Conservation (phyloP, 2,113 vertebrate species). For the Micromys minutus region DNA sequence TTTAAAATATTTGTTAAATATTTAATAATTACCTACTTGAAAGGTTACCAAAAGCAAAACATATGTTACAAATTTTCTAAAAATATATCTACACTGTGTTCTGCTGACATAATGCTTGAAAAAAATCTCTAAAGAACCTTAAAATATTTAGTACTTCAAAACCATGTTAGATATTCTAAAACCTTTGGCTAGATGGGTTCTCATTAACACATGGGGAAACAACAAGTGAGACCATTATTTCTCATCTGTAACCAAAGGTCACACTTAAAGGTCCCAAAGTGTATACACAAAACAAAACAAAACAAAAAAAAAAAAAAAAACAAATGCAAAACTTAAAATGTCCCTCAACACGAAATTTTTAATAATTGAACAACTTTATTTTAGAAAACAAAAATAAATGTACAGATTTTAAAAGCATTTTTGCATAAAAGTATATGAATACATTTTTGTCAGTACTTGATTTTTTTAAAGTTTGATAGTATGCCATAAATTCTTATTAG, state of each 20-base stretch:
- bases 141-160: conserved; percentile 72
- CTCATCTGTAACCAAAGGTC: conserved; percentile 30
- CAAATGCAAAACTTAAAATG: neutral
- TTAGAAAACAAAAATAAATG: too few relatives aligned
- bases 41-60: conserved; percentile 45
- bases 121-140: conserved; percentile 40
- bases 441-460: too few relatives aligned
- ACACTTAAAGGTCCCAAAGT: conserved; percentile 28
- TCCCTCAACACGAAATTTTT: conserved; percentile 20
- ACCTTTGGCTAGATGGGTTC: conserved; percentile 17
- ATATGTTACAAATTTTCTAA: conserved; percentile 24
- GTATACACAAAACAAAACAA: conserved; percentile 13
- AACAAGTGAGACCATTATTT: conserved; percentile 33
- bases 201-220: conserved; percentile 60
- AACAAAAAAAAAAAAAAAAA: too few relatives aligned
- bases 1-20: conserved; percentile 63
- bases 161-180: conserved; percentile 51
- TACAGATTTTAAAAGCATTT: too few relatives aligned
- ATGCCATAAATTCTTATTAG: too few relatives aligned
- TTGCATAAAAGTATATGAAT: too few relatives aligned
- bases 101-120: conserved; percentile 40
- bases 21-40: conserved; percentile 38
- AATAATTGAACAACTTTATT: too few relatives aligned
- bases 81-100: neutral
- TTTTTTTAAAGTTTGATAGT: too few relatives aligned